Evolutionary conservation across 2,888 invertebrate species (phyloP).

Genomic region (Folsomia candida): DNA sequence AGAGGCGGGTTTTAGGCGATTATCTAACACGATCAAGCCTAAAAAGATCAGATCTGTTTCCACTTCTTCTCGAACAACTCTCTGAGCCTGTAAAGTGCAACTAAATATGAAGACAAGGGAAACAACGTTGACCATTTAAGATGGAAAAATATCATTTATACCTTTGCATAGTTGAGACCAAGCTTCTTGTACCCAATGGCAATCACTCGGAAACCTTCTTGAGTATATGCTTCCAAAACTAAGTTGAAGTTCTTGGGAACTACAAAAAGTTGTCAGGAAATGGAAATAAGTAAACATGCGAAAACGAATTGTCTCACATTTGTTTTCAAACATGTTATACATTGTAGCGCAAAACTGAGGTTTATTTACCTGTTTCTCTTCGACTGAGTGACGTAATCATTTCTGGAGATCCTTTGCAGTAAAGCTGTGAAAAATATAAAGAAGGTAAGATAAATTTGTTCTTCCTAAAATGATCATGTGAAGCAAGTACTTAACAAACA

Average conservation of each 20-base stretch:
- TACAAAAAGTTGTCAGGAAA: constrained; percentile 52
- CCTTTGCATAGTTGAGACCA: constrained; percentile 66
- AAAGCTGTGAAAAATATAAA: too few species aligned
- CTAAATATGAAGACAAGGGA: background rate
- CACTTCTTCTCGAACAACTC: constrained; percentile 72
- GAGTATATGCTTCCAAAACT: constrained; percentile 78
- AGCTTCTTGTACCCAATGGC: constrained; percentile 78
- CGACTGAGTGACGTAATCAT: constrained; percentile 77
- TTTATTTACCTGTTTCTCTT: constrained; percentile 62
- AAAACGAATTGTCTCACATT: too few species aligned
- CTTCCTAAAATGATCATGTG: too few species aligned
- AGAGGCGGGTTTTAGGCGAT: constrained; percentile 86
- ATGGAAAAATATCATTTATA: constrained; percentile 18
- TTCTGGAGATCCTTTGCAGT: constrained; percentile 91
- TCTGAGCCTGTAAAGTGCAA: constrained; percentile 59
- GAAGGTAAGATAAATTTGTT: too few species aligned
- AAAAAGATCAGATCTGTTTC: constrained; percentile 78
- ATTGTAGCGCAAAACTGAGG: too few species aligned
- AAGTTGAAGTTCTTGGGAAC: constrained; percentile 77
- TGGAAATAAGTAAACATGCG: too few species aligned
- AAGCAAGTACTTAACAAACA: too few species aligned
- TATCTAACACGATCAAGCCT: constrained; percentile 91
- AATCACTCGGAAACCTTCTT: constrained; percentile 89
- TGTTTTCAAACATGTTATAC: too few species aligned
- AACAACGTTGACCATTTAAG: background rate